A percentile compares a stretch with the other conserved stretches of the same genome.
These are phyloP conservation scores for Loxodonta africana DNA, from an alignment of 2,113 vertebrate species.

Conservation along the genomic window DNA sequence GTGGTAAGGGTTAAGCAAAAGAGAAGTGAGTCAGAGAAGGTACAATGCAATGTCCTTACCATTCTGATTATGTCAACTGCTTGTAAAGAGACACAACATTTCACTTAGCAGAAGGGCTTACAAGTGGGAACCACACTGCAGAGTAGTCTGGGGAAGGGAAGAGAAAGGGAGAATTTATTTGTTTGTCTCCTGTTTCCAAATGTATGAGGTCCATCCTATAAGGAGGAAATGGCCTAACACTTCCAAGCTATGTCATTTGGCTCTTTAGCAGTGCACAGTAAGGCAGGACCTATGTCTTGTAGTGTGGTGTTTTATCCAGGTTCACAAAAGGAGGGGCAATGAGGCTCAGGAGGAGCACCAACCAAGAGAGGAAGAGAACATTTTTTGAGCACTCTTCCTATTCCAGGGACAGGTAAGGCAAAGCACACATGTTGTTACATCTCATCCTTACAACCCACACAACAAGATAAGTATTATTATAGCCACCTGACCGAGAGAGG, in stretches of 20 bases:
- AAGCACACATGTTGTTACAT: no score
- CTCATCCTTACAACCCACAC: neutral
- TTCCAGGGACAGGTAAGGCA: neutral
- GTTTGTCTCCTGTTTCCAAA: neutral
- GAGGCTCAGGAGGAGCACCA: neutral
- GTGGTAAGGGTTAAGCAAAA: neutral
- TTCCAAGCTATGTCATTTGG: neutral
- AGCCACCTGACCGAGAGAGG: neutral
- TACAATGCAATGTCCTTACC: no score
- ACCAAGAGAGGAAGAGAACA: neutral
- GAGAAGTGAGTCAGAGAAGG: neutral
- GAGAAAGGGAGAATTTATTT: neutral
- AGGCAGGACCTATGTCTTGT: neutral
- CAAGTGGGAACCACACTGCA: neutral
- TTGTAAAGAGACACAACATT: fast-evolving
- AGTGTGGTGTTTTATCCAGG: neutral
- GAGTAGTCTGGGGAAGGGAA: neutral
- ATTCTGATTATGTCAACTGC: fast-evolving
- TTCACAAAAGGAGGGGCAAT: neutral
- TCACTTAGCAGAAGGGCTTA: neutral
- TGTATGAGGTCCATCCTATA: neutral
- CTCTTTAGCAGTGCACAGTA: neutral
- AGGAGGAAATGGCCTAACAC: neutral
- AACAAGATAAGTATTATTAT: neutral
- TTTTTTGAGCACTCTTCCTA: neutral